Evolutionary conservation across 2,113 vertebrate species (phyloP).

Genomic region (Neomonachus schauinslandi): DNA sequence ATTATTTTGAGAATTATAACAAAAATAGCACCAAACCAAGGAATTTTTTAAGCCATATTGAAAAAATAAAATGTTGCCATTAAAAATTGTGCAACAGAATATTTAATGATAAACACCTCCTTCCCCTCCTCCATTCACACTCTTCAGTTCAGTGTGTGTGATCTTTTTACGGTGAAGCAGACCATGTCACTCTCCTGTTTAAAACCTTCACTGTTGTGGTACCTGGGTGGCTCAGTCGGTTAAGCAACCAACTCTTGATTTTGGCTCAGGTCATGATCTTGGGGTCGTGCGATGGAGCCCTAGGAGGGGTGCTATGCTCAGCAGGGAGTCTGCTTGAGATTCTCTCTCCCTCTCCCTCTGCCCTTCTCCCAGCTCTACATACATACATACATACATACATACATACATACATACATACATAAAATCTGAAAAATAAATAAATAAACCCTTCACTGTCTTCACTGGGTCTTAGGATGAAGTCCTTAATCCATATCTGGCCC

Average conservation of each 20-base stretch:
- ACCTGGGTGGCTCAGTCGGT: background rate
- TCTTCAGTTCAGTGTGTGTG: background rate
- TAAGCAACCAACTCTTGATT: background rate
- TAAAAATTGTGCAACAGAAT: background rate
- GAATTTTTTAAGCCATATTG: background rate
- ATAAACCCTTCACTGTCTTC: background rate
- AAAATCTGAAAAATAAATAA: background rate
- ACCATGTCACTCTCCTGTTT: background rate
- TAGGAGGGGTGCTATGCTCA: background rate
- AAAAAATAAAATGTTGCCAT: background rate
- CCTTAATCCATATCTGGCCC: no score
- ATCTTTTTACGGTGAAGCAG: background rate
- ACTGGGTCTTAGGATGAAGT: background rate
- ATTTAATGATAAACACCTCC: background rate
- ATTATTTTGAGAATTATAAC: background rate
- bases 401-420: background rate
- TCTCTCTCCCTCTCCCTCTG: background rate
- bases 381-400: background rate
- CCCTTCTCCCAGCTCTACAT: background rate
- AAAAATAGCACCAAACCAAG: background rate
- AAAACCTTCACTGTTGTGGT: background rate
- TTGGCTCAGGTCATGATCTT: background rate
- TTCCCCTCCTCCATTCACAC: background rate
- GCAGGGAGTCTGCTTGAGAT: background rate
- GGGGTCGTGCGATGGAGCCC: background rate